phyloP scores from a whole-genome alignment of 2,888 invertebrate genomes.

The Himalopsyche japonica region DNA sequence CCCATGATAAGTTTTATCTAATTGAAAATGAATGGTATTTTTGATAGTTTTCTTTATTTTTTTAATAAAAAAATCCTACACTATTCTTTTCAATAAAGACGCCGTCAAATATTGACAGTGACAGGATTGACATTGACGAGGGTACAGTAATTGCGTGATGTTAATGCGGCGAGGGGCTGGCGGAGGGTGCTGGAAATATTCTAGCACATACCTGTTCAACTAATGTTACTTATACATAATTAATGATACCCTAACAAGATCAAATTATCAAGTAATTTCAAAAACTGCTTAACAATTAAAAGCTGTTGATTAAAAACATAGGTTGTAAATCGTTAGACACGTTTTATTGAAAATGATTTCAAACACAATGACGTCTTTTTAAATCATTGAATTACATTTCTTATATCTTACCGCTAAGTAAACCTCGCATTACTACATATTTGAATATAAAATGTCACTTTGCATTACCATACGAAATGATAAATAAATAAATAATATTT shows the following conservation, averaged over 20 bases:
- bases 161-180: conserved; percentile 1
- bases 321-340: no score
- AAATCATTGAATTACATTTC: no score
- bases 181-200: not conserved
- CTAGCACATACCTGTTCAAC: not conserved
- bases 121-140: conserved; percentile 23
- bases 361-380: no score
- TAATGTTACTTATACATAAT: not conserved
- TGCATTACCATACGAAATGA: no score
- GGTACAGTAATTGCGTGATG: conserved; percentile 27
- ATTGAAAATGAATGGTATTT: not conserved
- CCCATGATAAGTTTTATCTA: not conserved
- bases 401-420: no score
- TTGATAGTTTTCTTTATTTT: not conserved
- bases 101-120: conserved; percentile 23
- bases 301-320: no score
- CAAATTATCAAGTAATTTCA: no score
- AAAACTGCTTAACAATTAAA: no score
- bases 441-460: no score
- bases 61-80: not conserved
- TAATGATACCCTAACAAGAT: not conserved
- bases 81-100: conserved; percentile 17
- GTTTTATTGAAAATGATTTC: no score
- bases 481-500: no score
- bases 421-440: no score